These are phyloP conservation scores for Rutilus rutilus DNA, from an alignment of 2,113 vertebrate species.

Conservation along the genomic window DNA sequence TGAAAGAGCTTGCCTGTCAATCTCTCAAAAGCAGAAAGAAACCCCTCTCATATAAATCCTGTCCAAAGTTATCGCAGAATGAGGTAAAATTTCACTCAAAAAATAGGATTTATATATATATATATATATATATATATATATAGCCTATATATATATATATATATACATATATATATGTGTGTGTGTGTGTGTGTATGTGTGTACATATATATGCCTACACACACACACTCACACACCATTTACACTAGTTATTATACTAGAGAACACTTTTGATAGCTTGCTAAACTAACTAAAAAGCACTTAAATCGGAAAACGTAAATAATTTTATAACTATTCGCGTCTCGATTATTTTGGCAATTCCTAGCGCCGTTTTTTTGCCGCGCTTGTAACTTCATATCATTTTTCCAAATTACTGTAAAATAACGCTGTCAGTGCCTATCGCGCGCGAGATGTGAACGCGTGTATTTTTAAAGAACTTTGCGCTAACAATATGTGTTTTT, in stretches of 20 bases:
- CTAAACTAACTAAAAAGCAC: not conserved
- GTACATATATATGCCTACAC: fast-evolving
- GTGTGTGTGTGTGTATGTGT: too few relatives aligned
- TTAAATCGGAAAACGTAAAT: not conserved
- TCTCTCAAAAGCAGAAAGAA: not conserved
- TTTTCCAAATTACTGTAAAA: not conserved
- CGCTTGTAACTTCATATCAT: not conserved
- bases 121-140: constrained; percentile 5
- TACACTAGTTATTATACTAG: not conserved
- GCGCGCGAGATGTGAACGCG: not conserved
- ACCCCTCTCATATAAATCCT: not conserved
- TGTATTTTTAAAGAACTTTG: not conserved
- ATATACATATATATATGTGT: not conserved
- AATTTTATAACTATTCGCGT: not conserved
- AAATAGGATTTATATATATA: not conserved
- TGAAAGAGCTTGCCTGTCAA: constrained; percentile 1
- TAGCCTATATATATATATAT: not conserved
- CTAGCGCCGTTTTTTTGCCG: not conserved
- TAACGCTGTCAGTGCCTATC: not conserved
- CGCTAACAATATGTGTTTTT: not conserved
- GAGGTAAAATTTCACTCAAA: not conserved
- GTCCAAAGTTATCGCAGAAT: not conserved
- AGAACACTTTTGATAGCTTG: not conserved
- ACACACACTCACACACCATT: not conserved
- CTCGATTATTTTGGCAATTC: not conserved